Base-by-base conservation (phyloP, 1,140 invertebrate species). In the Ctenoplectra terminalis region DNA sequence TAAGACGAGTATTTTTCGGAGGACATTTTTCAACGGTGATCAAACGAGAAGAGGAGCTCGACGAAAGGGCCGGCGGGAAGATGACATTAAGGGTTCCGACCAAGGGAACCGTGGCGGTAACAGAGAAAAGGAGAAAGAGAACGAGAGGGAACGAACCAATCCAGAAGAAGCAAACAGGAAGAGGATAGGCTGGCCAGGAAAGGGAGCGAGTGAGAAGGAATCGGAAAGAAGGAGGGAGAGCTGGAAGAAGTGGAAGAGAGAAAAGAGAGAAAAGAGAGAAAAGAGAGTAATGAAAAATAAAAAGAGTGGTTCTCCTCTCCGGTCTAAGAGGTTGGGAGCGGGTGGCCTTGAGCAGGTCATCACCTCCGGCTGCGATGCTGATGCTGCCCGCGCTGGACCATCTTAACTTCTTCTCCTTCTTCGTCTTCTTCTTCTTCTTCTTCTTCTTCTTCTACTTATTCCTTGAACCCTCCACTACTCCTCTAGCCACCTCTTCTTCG, bases 261-360 rank as follows among this genome's bases (percentile, higher is more conserved):
- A 80, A 87, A 88, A 87, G 81, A 76, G 87, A 88, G 77, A n/a
- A n/a, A 85, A 88, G 78, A 82, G 82, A 86, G 87, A 80, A 87
- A 88, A 87, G 81, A 76, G 87, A 88, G 77, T 75, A 83, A 87
- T 4, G 81, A 82, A 56, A 88, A 88, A 87, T 83, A 83, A 88
- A 81, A 88, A 72, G 81, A 88, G 79, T 86, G 72, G 79, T 87
- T 85, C 85, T 85, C 81, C 76, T 83, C 67, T 75, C 80, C 80
- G 72, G 82, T 82, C 72, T 69, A 81, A 86, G 87, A 87, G 86
- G 84, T 88, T 90, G 89, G 86, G 89, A 92, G 92, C 90, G 91
- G 91, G 90, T 93, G 92, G 92, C 91, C 92, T 93, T 93, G 92
- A 93, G 91, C 92, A 93, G 92, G 92, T 92, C 92, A 93, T 93